Evolutionary conservation across 2,113 vertebrate genomes (phyloP).

Genomic region (Ailuropoda melanoleuca): DNA sequence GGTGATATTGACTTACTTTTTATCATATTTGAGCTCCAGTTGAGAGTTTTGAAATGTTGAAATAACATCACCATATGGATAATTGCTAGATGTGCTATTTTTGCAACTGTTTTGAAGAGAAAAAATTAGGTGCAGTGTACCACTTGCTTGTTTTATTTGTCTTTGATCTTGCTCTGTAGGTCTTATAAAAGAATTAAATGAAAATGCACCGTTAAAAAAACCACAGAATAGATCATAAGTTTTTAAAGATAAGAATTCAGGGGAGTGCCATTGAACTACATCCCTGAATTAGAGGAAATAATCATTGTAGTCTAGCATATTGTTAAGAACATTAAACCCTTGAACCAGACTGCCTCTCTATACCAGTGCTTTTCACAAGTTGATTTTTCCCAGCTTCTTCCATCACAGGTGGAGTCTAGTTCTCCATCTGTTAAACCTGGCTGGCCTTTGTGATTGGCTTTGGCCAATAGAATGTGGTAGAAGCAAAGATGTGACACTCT

Average conservation of each 20-base stretch:
- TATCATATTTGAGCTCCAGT: conserved; percentile 9
- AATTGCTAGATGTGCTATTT: conserved; percentile 49
- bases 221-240: background rate
- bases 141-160: conserved; percentile 50
- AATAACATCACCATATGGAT: conserved; percentile 59
- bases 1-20: conserved; percentile 42
- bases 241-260: conserved; percentile 14
- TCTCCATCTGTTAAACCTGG: background rate
- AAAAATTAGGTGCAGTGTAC: conserved; percentile 28
- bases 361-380: background rate
- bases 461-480: background rate
- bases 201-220: conserved; percentile 42
- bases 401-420: background rate
- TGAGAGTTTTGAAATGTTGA: conserved; percentile 62
- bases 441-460: background rate
- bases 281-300: background rate
- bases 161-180: conserved; percentile 66
- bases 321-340: background rate
- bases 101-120: conserved; percentile 56
- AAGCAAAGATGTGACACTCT: background rate
- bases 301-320: background rate
- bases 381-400: background rate
- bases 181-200: conserved; percentile 43
- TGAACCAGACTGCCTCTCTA: background rate
- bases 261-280: background rate